Percentiles rank a stretch among this genome's conserved stretches.
phyloP scores from a whole-genome alignment of 92 coral and sea anemone species.

The Epizoanthus scotinus region DNA sequence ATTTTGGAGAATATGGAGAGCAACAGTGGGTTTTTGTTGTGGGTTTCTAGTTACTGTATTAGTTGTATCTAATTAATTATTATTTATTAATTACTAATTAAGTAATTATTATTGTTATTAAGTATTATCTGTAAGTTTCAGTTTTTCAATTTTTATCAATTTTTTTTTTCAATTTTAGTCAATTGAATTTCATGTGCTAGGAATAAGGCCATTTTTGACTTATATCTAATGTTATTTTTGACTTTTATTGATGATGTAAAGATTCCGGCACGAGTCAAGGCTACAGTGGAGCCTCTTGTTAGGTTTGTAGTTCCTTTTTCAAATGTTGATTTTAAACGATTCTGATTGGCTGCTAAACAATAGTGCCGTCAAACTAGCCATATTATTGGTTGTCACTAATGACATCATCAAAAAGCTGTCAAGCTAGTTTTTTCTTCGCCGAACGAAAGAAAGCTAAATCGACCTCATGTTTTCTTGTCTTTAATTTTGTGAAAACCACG shows the following conservation, averaged over 20 bases:
- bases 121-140: too few relatives aligned
- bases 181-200: too few relatives aligned
- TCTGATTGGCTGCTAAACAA: conserved; percentile 18
- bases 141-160: neutral
- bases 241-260: conserved; percentile 1
- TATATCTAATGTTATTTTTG: conserved; percentile 1
- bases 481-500: neutral
- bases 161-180: neutral
- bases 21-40: conserved; percentile 9
- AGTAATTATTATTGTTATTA: too few relatives aligned
- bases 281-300: neutral
- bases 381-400: conserved; percentile 5
- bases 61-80: neutral
- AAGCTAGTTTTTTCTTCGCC: too few relatives aligned
- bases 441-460: neutral
- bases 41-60: conserved; percentile 13
- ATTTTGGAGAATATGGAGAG: conserved; percentile 12
- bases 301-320: conserved; percentile 1
- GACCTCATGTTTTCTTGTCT: neutral
- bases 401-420: neutral
- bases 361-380: conserved; percentile 6
- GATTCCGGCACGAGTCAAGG: conserved; percentile 2
- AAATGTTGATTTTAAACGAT: conserved; percentile 5
- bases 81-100: too few relatives aligned
- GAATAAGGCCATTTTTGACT: neutral